Evolutionary conservation across 2,113 vertebrate species (phyloP), one percentile per base, ranked within the genome.

Genomic region (Buteo buteo): DNA sequence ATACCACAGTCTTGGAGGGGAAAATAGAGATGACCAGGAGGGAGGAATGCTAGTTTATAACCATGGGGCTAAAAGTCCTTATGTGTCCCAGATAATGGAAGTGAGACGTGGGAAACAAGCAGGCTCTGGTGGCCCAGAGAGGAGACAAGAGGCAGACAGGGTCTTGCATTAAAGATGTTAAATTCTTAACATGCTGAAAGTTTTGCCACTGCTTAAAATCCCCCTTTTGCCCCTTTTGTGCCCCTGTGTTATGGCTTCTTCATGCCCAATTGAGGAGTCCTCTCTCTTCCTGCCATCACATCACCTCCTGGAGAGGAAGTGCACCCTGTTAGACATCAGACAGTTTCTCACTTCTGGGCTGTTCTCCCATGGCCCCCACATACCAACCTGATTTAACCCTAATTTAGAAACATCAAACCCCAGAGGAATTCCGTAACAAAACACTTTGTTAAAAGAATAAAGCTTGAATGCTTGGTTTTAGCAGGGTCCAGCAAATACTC

Each of bases 381-480:
- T 71, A 62, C 45, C 89, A 95, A 77, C 81, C 91, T 67, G 64
- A 50, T 74, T 96, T 96, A 96, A 87, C 93, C 93, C 89, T 86
- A 52, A 76, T 86, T 88, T 70, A 88, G 84, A 89, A 93, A 80
- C 64, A 80, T 70, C 74, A 88, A 86, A 95, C 28, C 36, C 47
- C 81, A 94, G 89, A 95, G 87, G 87, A 95, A 91, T 94, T 94
- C 87, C 59, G 44, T 91, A 90, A 94, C 89, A 90, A 91, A 91
- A 95, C 84, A 93, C 88, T 91, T 82, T 93, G 84, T 94, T 94
- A 73, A 78, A 94, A 93, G 77, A 89, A 19, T 65, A 86, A 92
- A 85, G 13, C 58, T 70, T 69, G 65, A 97, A 86, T 54, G 58
- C 84, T 82, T 93, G 64, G 66, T 80, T 93, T 96, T 73, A 85